Conservation (phyloP, 2,113 vertebrate species). For the Upupa epops region DNA sequence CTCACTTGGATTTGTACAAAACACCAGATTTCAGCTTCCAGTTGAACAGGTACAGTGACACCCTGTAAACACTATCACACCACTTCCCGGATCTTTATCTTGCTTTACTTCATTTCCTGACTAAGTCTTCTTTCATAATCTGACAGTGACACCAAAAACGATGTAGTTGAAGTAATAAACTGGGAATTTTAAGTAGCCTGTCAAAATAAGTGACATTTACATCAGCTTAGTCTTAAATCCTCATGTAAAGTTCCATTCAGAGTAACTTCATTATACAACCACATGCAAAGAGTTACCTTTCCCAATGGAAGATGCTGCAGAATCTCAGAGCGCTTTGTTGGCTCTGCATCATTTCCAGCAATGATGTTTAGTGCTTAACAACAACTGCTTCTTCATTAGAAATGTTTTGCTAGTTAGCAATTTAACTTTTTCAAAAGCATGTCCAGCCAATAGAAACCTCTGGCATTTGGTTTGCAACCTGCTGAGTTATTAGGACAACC, state of each 20-base stretch:
- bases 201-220: conserved; percentile 44
- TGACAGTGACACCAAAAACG: conserved; percentile 48
- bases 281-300: background rate
- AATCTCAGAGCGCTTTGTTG: background rate
- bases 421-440: background rate
- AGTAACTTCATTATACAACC: conserved; percentile 24
- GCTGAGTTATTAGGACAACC: background rate
- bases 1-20: background rate
- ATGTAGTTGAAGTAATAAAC: conserved; percentile 55
- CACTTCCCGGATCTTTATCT: background rate
- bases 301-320: background rate
- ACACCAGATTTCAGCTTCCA: background rate
- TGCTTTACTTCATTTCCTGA: background rate
- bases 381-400: background rate
- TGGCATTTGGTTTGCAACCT: background rate
- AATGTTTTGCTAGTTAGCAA: background rate
- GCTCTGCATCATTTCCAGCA: background rate
- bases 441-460: background rate
- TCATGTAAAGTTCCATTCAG: conserved; percentile 29
- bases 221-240: conserved; percentile 5
- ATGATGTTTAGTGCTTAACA: background rate
- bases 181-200: conserved; percentile 50
- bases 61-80: background rate
- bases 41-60: conserved; percentile 1
- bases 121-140: conserved; percentile 2